Evolutionary conservation across 2,797 vertebrate genomes (phyloP), one percentile per base, ranked within the genome.

Genomic region (Gadopsis bispinosus): DNA sequence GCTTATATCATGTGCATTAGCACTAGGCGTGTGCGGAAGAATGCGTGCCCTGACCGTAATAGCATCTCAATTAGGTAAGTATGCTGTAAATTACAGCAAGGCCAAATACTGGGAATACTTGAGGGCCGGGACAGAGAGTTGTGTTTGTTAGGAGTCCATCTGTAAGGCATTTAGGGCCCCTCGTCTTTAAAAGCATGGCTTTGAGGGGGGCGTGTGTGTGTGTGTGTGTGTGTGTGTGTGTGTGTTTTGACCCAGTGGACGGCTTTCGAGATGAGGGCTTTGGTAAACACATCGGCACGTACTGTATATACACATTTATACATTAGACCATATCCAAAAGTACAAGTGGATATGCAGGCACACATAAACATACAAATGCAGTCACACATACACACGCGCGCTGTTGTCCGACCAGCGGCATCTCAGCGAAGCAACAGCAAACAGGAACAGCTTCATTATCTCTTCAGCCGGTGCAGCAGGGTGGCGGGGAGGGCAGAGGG

Each of bases 91-190:
- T 92, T 93, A 91, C 90, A 88, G 88, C 91, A 79, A 92, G 90
- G 90, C 90, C 89, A 93, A 93, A 93, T 93, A 92, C 88, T 93
- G 88, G 87, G 85, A 93, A 95, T 94, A 90, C 84, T 91, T 92
- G 88, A 91, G 91, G 91, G 83, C 75, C 79, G 67, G 77, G 79
- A 78, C 86, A 87, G 88, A 92, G 88, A 81, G 89, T 87, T 83
- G 87, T 91, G 91, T 93, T 92, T 94, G 92, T 91, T 89, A 89
- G 83, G 90, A 93, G 91, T 93, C 93, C 93, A 94, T 94, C 93
- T 95, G 93, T 90, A 90, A 93, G 81, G 88, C 88, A 92, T 95
- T 94, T 90, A 91, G 90, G 89, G 90, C 90, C 91, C 87, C 91
- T 88, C 75, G 76, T 76, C 85, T 91, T 87, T 88, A 83, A 90